phyloP scores from a whole-genome alignment of 2,888 invertebrate genomes.

The Colostygia pectinataria region DNA sequence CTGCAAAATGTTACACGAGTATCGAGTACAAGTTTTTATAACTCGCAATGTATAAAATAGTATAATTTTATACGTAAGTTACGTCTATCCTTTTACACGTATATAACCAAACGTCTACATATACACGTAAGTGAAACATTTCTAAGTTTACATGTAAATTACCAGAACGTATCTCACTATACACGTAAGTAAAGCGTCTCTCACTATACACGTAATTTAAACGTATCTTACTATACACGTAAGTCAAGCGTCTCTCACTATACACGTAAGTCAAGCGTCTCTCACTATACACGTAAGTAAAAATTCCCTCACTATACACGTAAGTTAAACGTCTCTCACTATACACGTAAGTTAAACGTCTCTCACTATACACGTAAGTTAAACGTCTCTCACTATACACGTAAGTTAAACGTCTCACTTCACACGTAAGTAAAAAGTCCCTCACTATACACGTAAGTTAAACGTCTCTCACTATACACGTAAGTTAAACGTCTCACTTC shows the following conservation, averaged over 20 bases:
- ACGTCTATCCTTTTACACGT: too few relatives aligned
- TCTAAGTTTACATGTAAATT: too few relatives aligned
- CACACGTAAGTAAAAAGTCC: background rate
- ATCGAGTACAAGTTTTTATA: too few relatives aligned
- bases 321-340: conserved; percentile 3
- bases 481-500: conserved; percentile 1
- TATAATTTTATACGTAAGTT: too few relatives aligned
- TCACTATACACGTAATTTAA: background rate
- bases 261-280: background rate
- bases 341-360: background rate
- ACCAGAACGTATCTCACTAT: too few relatives aligned
- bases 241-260: background rate
- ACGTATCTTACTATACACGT: background rate
- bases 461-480: background rate
- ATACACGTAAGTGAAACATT: too few relatives aligned
- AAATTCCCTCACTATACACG: background rate
- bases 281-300: too few relatives aligned
- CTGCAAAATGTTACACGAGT: too few relatives aligned
- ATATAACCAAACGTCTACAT: too few relatives aligned
- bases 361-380: background rate
- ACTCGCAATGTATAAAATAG: too few relatives aligned
- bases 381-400: background rate
- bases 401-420: background rate
- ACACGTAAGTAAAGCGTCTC: background rate
- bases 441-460: background rate